phyloP scores from a whole-genome alignment of 1,140 invertebrate genomes.

The Magallana angulata region DNA sequence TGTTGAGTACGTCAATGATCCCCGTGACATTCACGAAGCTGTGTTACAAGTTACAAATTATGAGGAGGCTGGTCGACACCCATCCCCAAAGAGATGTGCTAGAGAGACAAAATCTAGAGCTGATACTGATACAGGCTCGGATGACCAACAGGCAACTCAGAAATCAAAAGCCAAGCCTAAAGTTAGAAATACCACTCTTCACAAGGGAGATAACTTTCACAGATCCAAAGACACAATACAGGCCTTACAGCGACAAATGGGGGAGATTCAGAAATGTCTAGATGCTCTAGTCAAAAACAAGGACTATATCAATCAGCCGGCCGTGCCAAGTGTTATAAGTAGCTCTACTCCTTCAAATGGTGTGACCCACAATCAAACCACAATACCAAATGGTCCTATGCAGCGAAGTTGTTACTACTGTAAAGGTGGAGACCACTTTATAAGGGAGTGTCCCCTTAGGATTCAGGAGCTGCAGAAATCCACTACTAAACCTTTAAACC shows the following conservation, averaged over 20 bases:
- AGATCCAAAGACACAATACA: not conserved
- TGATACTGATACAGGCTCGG: not conserved
- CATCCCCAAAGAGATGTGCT: not conserved
- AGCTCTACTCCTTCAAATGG: not conserved
- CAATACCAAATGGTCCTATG: not conserved
- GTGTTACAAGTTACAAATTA: slow-evolving; percentile 35
- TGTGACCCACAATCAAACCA: not conserved
- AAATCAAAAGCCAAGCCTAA: no score
- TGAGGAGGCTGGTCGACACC: slow-evolving; percentile 11
- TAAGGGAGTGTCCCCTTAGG: not conserved
- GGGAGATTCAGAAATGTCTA: no score
- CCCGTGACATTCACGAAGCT: slow-evolving; percentile 34
- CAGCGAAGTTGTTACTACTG: not conserved
- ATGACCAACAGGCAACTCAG: no score
- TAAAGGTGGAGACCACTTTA: not conserved
- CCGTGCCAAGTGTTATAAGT: not conserved
- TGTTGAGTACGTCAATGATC: slow-evolving; percentile 43
- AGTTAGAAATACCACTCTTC: no score
- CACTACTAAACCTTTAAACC: not conserved
- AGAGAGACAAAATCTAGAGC: not conserved
- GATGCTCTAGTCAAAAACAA: no score
- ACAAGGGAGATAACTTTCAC: not conserved
- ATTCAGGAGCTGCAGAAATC: slow-evolving; percentile 1
- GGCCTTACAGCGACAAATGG: not conserved
- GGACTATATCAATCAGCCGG: not conserved